Evolutionary conservation across 2,888 invertebrate genomes (phyloP), one percentile per base, ranked within the genome.

Genomic region (Rhamnusium bicolor): DNA sequence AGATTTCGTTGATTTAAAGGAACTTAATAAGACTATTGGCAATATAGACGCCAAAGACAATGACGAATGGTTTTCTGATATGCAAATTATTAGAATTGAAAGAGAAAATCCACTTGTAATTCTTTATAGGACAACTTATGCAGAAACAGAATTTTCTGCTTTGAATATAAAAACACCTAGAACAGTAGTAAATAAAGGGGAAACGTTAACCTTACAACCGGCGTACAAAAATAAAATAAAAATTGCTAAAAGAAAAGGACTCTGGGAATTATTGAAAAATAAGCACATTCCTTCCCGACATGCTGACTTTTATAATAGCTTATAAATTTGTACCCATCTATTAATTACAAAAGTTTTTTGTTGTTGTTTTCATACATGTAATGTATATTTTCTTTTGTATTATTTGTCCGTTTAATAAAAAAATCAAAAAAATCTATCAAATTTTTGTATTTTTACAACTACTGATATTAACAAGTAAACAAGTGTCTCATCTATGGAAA

Each of bases 151-250:
- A 58, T 71, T 51, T 54, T 29, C 4, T 60, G 60, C 6, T 29
- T 14, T 14, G 8, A 27, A n/a, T 7, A 60, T 60, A 12, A 60
- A 60, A 29, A 60, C 1, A 29, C 60, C 61, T n/a, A 32, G 61
- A 61, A 14, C 61, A 40, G 2, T 40, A 32, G 61, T 40, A 61
- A 40, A 61, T 29, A 16, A 32, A 2, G 32, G 14, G 16, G 16
- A 58, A n/a, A 27, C 49, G 19, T 53, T 53, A 65, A 66, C 10
- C 19, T 53, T 66, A 51, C 21, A 66, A 14, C 53, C 27, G 0
- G 0, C 27, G 27, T 53, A 51, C 16, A 51, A 16, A 51, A 24
- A 27, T 24, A 29, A 53, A 66, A 8, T 24, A 24, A 51, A 24
- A n/a, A n/a, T n/a, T n/a, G n/a, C n/a, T n/a, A n/a, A n/a, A n/a